Base-by-base conservation (phyloP, 1,140 invertebrate species). In the Latrodectus geometricus region DNA sequence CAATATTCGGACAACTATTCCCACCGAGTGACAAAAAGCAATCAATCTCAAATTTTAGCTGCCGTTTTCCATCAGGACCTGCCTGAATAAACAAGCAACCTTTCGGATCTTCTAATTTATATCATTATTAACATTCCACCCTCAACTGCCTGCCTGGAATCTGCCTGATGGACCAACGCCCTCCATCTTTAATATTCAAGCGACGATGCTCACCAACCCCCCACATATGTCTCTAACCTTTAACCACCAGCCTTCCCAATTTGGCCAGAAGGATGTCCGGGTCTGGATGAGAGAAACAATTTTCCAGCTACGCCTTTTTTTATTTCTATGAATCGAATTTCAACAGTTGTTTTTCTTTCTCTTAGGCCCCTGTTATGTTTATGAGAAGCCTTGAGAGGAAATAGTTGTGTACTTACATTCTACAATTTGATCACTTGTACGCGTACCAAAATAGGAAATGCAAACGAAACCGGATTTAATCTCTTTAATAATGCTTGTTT, bases 191-290 rank as follows among this genome's bases (percentile, higher is more conserved):
- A 66, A 82, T 82, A 82, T 82, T 72, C 80, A 72, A 70, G 78
- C 78, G 66, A 70, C 50, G 49, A 69, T 80, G 8, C 76, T 61
- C 12, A 14, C 17, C 66, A 23, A 61, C 48, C 50, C 80, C 76
- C 56, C 54, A 17, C 15, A 49, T n/a, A 9, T 49, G 66, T 35
- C 35, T 82, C 48, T 82, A 49, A 82, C 68, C 78, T 70, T 80
- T 80, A 48, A 21, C 20, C 69, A 54, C 21, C 69, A 61, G 54
- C 52, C 54, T 52, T 49, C 70, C 70, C 80, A 72, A 70, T 82
- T 73, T 50, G 52, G 52, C 80, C 80, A 82, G 69, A 82, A 82
- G 80, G 80, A 82, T 82, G 80, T 82, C 80, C 80, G 80, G 80
- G 80, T 72, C 52, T 56, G n/a, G 52, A 82, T 70, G 23, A 21